Conservation (phyloP, 1,140 invertebrate species). For the Melitaea cinxia region DNA sequence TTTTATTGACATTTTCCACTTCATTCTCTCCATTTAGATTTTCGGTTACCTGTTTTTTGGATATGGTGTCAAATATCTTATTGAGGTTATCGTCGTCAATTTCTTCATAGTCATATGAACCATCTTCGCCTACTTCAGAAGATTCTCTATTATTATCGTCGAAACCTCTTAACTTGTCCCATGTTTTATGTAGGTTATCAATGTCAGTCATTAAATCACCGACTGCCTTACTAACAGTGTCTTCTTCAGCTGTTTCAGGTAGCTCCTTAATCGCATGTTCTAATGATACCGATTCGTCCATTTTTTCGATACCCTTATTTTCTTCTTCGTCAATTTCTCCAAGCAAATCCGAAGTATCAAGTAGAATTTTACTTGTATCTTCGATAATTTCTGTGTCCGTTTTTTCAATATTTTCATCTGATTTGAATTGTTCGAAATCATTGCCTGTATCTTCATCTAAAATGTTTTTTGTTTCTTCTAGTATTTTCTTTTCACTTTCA, state of each 20-base stretch:
- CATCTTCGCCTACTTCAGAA: slow-evolving; percentile 26
- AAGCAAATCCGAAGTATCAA: slow-evolving; percentile 23
- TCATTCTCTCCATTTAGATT: neutral
- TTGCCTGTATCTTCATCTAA: slow-evolving; percentile 41
- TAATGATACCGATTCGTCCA: slow-evolving; percentile 2
- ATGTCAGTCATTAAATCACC: slow-evolving; percentile 54
- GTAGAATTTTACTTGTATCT: slow-evolving; percentile 37
- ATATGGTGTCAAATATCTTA: slow-evolving; percentile 38
- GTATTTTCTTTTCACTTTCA: slow-evolving; percentile 39
- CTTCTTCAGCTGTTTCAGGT: slow-evolving; percentile 15
- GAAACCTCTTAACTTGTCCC: slow-evolving; percentile 47
- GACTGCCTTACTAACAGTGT: slow-evolving; percentile 43
- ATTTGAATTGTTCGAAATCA: slow-evolving; percentile 30
- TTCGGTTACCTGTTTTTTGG: slow-evolving; percentile 6
- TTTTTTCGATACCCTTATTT: slow-evolving; percentile 20
- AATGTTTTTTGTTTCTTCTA: slow-evolving; percentile 45
- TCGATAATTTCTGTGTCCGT: slow-evolving; percentile 29
- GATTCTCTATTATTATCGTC: slow-evolving; percentile 31
- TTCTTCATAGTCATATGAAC: slow-evolving; percentile 43
- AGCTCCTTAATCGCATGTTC: neutral
- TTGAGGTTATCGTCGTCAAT: slow-evolving; percentile 44
- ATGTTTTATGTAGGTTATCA: slow-evolving; percentile 49
- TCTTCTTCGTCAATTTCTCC: slow-evolving; percentile 38
- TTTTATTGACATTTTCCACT: slow-evolving; percentile 14
- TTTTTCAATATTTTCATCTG: slow-evolving; percentile 19